A percentile compares a stretch with the other conserved stretches of the same genome.
Evolutionary conservation across 2,113 vertebrate species (phyloP).

Genomic region (Muscicapa adusta): DNA sequence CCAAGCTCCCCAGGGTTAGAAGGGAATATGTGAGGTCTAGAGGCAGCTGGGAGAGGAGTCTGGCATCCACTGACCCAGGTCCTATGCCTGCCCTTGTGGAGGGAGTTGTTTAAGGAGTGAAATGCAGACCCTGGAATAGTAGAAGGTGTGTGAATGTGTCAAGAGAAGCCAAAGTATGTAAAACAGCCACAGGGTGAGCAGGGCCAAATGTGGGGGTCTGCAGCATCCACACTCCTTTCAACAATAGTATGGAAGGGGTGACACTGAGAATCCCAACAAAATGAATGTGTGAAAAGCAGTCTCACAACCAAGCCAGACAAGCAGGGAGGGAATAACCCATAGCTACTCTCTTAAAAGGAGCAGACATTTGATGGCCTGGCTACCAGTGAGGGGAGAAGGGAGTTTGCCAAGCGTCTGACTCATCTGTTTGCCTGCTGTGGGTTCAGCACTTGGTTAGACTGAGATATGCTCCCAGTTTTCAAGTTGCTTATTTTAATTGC

Average conservation of each 20-base stretch:
- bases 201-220: neutral
- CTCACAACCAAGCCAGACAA: neutral
- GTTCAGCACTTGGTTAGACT: neutral
- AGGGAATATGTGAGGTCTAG: neutral
- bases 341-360: neutral
- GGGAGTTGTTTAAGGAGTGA: neutral
- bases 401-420: neutral
- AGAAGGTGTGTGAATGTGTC: rapidly evolving
- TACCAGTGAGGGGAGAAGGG: neutral
- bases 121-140: neutral
- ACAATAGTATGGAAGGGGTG: neutral
- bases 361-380: constrained; percentile 12
- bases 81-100: neutral
- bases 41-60: neutral
- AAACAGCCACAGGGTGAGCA: neutral
- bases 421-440: neutral
- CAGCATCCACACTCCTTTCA: neutral
- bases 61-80: neutral
- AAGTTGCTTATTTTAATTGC: constrained; percentile 28
- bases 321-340: neutral
- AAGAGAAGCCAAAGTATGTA: neutral
- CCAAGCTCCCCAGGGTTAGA: neutral
- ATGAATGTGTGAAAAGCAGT: neutral
- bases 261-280: neutral
- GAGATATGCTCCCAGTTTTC: neutral